phyloP scores from a whole-genome alignment of 2,113 vertebrate species.

The Macquaria australasica region DNA sequence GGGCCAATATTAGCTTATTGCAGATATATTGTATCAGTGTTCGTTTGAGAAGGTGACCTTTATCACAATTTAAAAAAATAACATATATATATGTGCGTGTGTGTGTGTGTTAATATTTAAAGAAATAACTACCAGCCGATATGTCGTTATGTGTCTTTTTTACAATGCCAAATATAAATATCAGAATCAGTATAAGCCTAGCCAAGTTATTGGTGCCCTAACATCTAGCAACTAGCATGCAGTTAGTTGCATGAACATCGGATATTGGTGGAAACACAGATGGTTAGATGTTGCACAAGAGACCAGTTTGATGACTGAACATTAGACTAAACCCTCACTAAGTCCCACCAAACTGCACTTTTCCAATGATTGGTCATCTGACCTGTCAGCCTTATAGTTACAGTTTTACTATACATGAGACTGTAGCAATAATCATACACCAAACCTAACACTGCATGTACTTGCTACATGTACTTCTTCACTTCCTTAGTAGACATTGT shows the following conservation, averaged over 20 bases:
- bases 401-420: not conserved
- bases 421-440: not conserved
- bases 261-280: no score
- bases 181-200: no score
- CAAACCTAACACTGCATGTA: not conserved
- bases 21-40: not conserved
- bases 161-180: no score
- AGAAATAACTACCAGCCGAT: no score
- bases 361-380: not conserved
- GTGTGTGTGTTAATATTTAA: no score
- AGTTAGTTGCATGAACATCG: not conserved
- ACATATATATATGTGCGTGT: no score
- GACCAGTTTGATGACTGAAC: not conserved
- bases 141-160: no score
- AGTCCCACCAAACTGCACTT: not conserved
- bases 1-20: not conserved
- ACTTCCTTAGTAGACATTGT: not conserved
- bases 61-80: no score
- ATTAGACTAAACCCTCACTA: no score
- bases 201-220: not conserved
- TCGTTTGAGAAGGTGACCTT: no score
- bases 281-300: not conserved
- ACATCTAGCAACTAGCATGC: not conserved
- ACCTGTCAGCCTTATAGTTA: not conserved
- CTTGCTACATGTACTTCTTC: not conserved